Base-by-base conservation (phyloP, 2,113 vertebrate genomes). In the Lampris megalopsis region DNA sequence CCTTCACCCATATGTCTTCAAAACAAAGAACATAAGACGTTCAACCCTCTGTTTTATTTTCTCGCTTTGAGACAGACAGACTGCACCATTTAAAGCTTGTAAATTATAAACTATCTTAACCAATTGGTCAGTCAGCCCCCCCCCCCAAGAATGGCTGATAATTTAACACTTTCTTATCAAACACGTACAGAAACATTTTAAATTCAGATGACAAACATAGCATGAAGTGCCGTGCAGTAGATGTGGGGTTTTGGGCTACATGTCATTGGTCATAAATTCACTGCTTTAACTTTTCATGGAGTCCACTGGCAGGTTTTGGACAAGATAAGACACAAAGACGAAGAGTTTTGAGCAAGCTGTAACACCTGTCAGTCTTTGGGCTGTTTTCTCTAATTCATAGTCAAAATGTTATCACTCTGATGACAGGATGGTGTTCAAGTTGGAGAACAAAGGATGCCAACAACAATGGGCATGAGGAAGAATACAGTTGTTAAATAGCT, bases 1-100 rank as follows among this genome's bases (percentile, higher is more conserved):
- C 75, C 73, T 68, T 85, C 57, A 24, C 10, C 79, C 88, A 92
- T 84, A 86, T 92, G 87, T 80, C 68, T 61, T 50, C 38, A 70
- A 69, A 61, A 82, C 67, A 86, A 82, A 74, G 72, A 58, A 83
- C 74, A 83, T 68, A 59, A 48, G 71, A 71, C 50, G 71, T 84
- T 71, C 78, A 65, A n/a, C 63, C 81, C 62, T 24, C 71, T 50
- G 70, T 48, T 84, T 45, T 81, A 54, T 57, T 36, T 2, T 73
- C 68, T 63, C 49, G 38, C 63, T 68, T 35, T 67, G 64, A 81
- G 63, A 80, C 73, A 66, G 79, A 83, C 68, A 78, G 36, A 60
- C 62, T 64, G 38, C 5, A 74, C 82, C 77, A 62, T 81, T 41
- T 60, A n/a, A n/a, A 40, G n/a, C 74, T 73, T 79, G 72, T 81